Evolutionary conservation across 2,113 vertebrate species (phyloP).

Genomic region (Brachyistius frenatus): DNA sequence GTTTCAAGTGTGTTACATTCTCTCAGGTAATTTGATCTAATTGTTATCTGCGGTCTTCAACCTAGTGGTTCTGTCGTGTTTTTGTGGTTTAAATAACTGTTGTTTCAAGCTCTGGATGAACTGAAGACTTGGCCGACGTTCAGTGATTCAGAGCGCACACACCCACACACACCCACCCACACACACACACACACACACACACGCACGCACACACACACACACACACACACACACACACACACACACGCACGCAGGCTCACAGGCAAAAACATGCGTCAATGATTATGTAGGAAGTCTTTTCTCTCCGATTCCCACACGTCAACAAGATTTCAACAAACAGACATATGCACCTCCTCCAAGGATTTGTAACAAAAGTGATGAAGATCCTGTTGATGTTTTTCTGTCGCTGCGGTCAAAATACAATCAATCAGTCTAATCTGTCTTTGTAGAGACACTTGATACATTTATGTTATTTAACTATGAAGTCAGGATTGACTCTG

Average conservation of each 20-base stretch:
- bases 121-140: constrained; percentile 9
- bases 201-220: constrained; percentile 25
- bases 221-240: constrained; percentile 34
- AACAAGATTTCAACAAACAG: constrained; percentile 9
- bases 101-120: constrained; percentile 2
- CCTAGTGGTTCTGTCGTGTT: constrained; percentile 24
- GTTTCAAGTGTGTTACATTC: neutral
- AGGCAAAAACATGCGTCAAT: constrained; percentile 46
- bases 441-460: neutral
- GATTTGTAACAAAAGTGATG: constrained; percentile 1
- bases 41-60: constrained; percentile 37
- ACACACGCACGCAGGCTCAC: constrained; percentile 24
- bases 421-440: neutral
- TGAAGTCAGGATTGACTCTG: neutral
- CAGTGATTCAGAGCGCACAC: neutral
- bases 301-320: constrained; percentile 18
- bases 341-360: constrained; percentile 9
- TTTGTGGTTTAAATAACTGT: neutral
- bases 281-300: constrained; percentile 53
- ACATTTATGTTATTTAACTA: neutral
- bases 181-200: constrained; percentile 38
- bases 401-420: neutral
- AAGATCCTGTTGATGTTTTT: constrained; percentile 3
- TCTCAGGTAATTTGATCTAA: constrained; percentile 26
- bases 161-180: neutral